Base-by-base conservation (phyloP, 2,797 vertebrate species). In the Thalassophryne amazonica region DNA sequence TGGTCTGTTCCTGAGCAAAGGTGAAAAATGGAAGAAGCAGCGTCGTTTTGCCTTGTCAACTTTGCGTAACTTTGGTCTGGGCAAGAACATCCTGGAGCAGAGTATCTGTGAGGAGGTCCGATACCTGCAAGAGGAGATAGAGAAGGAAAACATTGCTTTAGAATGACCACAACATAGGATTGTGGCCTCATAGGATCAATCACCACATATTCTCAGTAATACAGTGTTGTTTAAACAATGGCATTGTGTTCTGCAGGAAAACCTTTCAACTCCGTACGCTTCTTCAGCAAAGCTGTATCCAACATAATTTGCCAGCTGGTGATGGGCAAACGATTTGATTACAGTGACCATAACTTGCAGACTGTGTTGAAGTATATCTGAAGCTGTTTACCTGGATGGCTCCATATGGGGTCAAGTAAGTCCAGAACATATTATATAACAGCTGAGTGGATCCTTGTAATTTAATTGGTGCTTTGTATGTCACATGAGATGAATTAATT, bases 231-330 rank as follows among this genome's bases (percentile, higher is more conserved):
- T 9, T 18, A 4, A 31, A 33, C 17, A 4, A 7, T 22, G 7
- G 5, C 22, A 7, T 30, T 1, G 4, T 53, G 7, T 52, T 18
- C 11, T 37, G 19, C 45, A 89, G 88, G 84, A 38, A 43, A 63
- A 39, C 62, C 76, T 7, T 86, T 87, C 20, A 48, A 60, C 35
- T 75, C 82, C n/a, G 21, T 31, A 6, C 13, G 12, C 3, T 52
- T 85, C 35, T 67, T 89, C 41, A 82, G 78, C 64, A 87, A 79
- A 0, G 78, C 82, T 5, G 75, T 75, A 33, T 80, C 85, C 51
- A 90, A 89, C 61, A 87, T 89, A 30, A 85, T 89, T 30, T 87
- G 84, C 57, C 76, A 81, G 59, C 41, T 88, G 61, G 81, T 89
- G 41, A 79, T 89, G 24, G 78, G 85, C 8, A 80, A 51, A 41